Conservation (phyloP, 2,113 vertebrate genomes). For the Antechinus flavipes region DNA sequence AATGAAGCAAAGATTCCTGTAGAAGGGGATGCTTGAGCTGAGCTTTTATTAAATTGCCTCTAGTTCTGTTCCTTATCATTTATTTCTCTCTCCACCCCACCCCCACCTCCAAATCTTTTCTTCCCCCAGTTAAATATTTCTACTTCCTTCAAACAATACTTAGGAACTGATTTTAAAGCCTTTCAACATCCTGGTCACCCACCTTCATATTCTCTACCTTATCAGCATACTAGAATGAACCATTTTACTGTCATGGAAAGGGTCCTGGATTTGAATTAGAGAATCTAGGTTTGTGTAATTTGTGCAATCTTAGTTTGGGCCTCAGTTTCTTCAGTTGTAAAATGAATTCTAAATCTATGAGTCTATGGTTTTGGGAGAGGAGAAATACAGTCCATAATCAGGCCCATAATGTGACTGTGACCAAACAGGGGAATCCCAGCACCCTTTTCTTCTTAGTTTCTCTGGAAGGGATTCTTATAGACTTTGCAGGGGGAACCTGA, state of each 20-base stretch:
- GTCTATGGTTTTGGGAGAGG: neutral
- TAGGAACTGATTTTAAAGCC: neutral
- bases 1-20: neutral
- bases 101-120: neutral
- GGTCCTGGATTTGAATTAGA: neutral
- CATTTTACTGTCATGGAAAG: neutral
- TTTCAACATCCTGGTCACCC: neutral
- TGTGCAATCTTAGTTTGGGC: neutral
- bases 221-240: neutral
- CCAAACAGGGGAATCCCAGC: neutral
- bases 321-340: neutral
- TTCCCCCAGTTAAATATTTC: neutral
- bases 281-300: neutral
- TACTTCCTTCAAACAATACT: neutral
- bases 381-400: neutral
- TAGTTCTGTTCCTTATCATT: neutral
- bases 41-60: neutral
- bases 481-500: conserved; percentile 1
- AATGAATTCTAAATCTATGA: neutral
- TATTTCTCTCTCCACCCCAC: neutral
- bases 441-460: neutral
- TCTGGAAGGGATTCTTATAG: conserved; percentile 31
- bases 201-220: neutral
- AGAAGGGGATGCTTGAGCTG: neutral
- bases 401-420: neutral